phyloP scores from a whole-genome alignment of 2,797 vertebrate species.

The Lepus townsendii region DNA sequence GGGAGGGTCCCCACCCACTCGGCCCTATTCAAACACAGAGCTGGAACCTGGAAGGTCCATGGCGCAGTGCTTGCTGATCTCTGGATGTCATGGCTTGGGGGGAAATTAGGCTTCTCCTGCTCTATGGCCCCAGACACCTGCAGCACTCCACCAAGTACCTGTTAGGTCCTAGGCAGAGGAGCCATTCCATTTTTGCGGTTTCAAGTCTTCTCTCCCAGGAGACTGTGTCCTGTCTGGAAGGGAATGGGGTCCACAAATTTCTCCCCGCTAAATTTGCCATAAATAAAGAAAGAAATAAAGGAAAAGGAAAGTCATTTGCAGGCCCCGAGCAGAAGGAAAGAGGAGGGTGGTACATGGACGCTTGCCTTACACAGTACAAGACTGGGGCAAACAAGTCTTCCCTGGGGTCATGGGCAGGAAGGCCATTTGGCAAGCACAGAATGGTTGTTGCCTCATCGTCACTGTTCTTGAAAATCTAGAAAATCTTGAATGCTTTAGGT shows the following conservation, averaged over 20 bases:
- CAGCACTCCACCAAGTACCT: background rate
- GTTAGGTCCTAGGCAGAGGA: background rate
- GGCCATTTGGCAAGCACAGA: background rate
- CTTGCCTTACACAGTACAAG: background rate
- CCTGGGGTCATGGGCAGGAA: background rate
- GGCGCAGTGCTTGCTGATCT: background rate
- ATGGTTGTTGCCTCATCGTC: background rate
- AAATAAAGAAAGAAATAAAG: background rate
- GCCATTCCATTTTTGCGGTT: background rate
- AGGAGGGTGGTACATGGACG: background rate
- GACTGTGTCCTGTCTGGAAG: background rate
- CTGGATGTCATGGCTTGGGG: background rate
- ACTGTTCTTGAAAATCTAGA: background rate
- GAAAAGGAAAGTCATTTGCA: background rate
- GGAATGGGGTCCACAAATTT: background rate
- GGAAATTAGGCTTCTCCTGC: background rate
- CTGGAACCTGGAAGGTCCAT: background rate
- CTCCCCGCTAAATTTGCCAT: background rate
- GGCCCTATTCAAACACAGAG: background rate
- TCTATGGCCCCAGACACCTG: background rate
- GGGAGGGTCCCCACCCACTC: background rate
- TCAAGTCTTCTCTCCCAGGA: background rate
- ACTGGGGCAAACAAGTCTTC: background rate
- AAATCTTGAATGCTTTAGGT: background rate
- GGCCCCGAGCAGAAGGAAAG: background rate